These are phyloP conservation scores for Volucella inanis DNA, from an alignment of 2,888 invertebrate genomes.

Conservation along the genomic window DNA sequence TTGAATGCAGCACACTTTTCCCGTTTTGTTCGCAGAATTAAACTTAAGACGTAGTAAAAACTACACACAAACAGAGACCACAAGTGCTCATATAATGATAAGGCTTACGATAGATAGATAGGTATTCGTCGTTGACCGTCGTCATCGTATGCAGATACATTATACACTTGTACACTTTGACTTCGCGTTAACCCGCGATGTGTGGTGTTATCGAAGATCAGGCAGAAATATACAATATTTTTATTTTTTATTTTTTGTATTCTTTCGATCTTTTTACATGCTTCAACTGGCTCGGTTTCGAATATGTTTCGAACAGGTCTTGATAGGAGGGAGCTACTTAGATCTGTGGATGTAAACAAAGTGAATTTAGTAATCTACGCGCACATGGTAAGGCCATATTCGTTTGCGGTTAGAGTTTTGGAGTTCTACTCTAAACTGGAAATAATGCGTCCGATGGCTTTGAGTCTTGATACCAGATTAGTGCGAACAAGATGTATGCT, in stretches of 20 bases:
- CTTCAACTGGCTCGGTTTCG: not conserved
- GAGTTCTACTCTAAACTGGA: slow-evolving; percentile 16
- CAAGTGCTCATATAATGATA: slow-evolving; percentile 64
- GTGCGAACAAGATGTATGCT: slow-evolving; percentile 60
- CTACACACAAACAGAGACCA: slow-evolving; percentile 42
- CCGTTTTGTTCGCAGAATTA: slow-evolving; percentile 64
- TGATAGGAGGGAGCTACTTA: not conserved
- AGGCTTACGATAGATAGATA: slow-evolving; percentile 47
- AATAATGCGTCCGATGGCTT: slow-evolving; percentile 40
- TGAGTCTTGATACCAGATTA: slow-evolving; percentile 29
- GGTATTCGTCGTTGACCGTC: slow-evolving; percentile 9
- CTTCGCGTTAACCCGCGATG: slow-evolving; percentile 67
- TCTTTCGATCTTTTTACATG: too few species aligned
- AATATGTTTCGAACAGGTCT: slow-evolving; percentile 39
- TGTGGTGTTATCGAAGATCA: slow-evolving; percentile 69
- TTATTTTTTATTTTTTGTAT: not conserved
- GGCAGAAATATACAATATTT: slow-evolving; percentile 6
- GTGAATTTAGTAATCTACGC: slow-evolving; percentile 64
- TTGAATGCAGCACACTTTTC: slow-evolving; percentile 36
- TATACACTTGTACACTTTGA: slow-evolving; percentile 73
- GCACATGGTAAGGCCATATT: slow-evolving; percentile 45
- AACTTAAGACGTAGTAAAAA: slow-evolving; percentile 70
- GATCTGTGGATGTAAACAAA: slow-evolving; percentile 67
- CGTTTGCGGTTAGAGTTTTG: not conserved
- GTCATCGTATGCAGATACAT: slow-evolving; percentile 63